A percentile compares a stretch with the other conserved stretches of the same genome.
phyloP scores from a whole-genome alignment of 2,797 vertebrate genomes.

The Sebastes nivosus region DNA sequence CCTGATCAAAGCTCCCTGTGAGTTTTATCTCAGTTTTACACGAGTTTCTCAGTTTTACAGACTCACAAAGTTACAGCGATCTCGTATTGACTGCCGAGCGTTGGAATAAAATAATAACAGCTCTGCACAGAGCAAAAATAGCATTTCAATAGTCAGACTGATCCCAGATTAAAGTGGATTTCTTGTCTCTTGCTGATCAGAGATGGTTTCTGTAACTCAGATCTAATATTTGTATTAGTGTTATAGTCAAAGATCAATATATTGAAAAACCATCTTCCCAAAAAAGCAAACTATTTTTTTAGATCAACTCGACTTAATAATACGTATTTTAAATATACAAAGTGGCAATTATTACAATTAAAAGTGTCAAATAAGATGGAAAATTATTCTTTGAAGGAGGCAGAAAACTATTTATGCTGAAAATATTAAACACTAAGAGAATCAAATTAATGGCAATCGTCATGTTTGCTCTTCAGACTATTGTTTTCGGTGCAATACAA shows the following conservation, averaged over 20 bases:
- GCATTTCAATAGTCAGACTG: background rate
- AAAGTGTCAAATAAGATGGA: background rate
- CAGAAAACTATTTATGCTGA: background rate
- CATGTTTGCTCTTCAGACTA: background rate
- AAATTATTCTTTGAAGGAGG: background rate
- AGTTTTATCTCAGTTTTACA: slow-evolving; percentile 44
- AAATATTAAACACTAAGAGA: background rate
- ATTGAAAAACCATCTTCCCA: background rate
- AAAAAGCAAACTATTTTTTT: background rate
- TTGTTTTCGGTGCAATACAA: background rate
- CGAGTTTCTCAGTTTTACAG: slow-evolving; percentile 54
- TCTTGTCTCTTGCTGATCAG: background rate
- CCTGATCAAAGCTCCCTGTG: slow-evolving; percentile 61
- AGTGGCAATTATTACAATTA: background rate
- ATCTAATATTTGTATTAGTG: background rate
- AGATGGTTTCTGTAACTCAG: background rate
- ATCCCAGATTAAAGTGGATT: background rate
- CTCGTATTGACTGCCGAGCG: slow-evolving; percentile 28
- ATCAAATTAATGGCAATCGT: background rate
- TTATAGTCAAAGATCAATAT: background rate
- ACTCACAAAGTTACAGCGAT: slow-evolving; percentile 42
- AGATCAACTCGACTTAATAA: background rate
- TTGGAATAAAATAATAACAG: slow-evolving; percentile 44
- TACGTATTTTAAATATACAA: background rate
- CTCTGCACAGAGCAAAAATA: slow-evolving; percentile 10